Percentiles rank a stretch among this genome's conserved stretches.
phyloP scores from a whole-genome alignment of 2,888 invertebrate genomes.

The Eledone cirrhosa region DNA sequence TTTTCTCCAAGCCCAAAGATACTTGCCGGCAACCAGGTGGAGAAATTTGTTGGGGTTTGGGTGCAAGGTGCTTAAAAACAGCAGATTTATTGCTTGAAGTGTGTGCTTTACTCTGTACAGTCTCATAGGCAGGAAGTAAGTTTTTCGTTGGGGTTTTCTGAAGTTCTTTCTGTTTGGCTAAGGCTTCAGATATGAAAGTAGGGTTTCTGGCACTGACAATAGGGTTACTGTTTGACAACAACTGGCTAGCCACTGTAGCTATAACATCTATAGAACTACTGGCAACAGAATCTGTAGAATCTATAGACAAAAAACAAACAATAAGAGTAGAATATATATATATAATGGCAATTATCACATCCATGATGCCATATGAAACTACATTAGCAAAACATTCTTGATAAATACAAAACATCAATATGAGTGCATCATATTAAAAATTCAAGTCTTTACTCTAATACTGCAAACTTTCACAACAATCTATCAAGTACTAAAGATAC shows the following conservation, averaged over 20 bases:
- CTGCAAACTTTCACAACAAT: too few relatives aligned
- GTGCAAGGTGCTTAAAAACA: slow-evolving; percentile 39
- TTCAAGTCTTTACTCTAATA: too few relatives aligned
- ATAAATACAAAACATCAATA: too few relatives aligned
- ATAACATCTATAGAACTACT: slow-evolving; percentile 19
- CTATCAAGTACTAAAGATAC: too few relatives aligned
- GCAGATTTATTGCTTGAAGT: slow-evolving; percentile 8
- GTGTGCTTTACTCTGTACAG: background rate
- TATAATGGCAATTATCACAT: too few relatives aligned
- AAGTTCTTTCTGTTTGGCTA: slow-evolving; percentile 32
- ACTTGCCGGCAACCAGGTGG: slow-evolving; percentile 31
- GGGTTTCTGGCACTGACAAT: slow-evolving; percentile 18
- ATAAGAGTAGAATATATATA: background rate
- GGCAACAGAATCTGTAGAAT: background rate
- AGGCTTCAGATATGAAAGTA: slow-evolving; percentile 18
- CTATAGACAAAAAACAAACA: background rate
- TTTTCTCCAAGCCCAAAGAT: slow-evolving; percentile 34
- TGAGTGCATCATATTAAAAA: too few relatives aligned
- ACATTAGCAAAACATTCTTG: too few relatives aligned
- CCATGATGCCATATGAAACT: too few relatives aligned
- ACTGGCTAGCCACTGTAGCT: slow-evolving; percentile 16
- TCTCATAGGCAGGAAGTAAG: slow-evolving; percentile 7
- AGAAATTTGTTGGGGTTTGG: slow-evolving; percentile 39
- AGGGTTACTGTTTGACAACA: slow-evolving; percentile 1
- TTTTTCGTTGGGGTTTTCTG: slow-evolving; percentile 47